These are phyloP conservation scores for Sclerurus mexicanus DNA, from an alignment of 2,113 vertebrate species.

Conservation along the genomic window DNA sequence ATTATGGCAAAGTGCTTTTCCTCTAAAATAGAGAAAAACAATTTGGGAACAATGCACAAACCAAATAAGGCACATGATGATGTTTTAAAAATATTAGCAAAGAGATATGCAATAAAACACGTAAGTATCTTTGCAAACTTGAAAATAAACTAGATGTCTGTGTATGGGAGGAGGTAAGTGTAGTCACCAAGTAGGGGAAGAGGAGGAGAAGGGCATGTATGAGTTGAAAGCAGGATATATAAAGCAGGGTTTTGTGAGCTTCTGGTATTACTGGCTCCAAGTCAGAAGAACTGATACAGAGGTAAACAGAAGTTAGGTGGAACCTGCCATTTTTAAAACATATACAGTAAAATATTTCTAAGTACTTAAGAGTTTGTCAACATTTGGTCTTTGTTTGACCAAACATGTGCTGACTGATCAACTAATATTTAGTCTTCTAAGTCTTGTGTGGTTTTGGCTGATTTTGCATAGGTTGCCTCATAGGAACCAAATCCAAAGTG, in stretches of 20 bases:
- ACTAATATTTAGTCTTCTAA: background rate
- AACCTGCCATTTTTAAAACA: background rate
- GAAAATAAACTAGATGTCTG: background rate
- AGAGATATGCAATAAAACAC: background rate
- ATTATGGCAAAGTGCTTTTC: background rate
- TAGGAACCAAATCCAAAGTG: fast-evolving
- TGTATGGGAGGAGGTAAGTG: background rate
- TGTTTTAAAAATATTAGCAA: background rate
- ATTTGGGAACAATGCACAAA: background rate
- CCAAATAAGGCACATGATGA: fast-evolving
- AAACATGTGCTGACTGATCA: background rate
- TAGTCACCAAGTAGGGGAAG: background rate
- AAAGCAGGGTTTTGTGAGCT: background rate
- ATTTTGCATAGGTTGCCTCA: background rate
- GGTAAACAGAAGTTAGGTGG: background rate
- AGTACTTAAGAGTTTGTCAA: background rate
- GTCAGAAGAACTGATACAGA: background rate
- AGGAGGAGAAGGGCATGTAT: background rate
- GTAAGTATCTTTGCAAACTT: background rate
- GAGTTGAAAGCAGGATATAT: background rate
- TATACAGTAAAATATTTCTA: background rate
- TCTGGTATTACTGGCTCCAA: background rate
- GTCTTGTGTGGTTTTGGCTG: background rate
- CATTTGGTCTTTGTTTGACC: background rate
- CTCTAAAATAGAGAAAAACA: background rate